phyloP scores from a whole-genome alignment of 2,797 vertebrate genomes.

The Takifugu ocellatus region DNA sequence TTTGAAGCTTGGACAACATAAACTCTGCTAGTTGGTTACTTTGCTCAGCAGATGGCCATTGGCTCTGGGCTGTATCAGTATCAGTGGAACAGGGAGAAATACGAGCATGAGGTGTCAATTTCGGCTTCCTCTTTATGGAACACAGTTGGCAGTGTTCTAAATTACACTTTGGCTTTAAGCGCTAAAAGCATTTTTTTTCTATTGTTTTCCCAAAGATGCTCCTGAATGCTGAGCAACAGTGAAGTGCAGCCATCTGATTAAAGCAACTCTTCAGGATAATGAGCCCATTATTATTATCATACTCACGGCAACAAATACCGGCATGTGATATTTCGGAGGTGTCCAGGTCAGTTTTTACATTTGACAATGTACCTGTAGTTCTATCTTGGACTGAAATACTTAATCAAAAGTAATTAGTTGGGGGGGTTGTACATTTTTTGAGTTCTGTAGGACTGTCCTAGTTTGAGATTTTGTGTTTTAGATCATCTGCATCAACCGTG shows the following conservation, averaged over 20 bases:
- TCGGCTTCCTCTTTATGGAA: conserved; percentile 15
- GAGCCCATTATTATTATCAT: conserved; percentile 33
- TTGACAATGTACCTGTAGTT: too few species aligned
- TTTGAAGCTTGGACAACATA: conserved; percentile 35
- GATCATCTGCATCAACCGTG: not conserved
- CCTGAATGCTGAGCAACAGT: conserved; percentile 1
- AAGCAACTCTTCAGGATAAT: conserved; percentile 34
- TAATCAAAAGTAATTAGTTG: too few species aligned
- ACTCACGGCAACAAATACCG: not conserved
- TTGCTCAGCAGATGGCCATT: conserved; percentile 52
- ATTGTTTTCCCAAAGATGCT: conserved; percentile 9
- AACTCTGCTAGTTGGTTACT: conserved; percentile 34
- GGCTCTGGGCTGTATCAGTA: conserved; percentile 44
- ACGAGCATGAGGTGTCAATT: conserved; percentile 25
- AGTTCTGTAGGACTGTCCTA: too few species aligned
- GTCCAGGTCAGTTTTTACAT: too few species aligned
- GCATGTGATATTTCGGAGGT: too few species aligned
- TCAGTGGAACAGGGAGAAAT: conserved; percentile 36
- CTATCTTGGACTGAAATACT: too few species aligned
- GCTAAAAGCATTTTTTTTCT: not conserved
- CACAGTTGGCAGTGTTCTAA: conserved; percentile 4
- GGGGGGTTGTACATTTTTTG: too few species aligned
- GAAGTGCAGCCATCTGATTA: conserved; percentile 9
- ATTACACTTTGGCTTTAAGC: not conserved
- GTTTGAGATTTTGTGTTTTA: not conserved